Conservation (phyloP, 1,140 invertebrate species). For the Formica selysi region DNA sequence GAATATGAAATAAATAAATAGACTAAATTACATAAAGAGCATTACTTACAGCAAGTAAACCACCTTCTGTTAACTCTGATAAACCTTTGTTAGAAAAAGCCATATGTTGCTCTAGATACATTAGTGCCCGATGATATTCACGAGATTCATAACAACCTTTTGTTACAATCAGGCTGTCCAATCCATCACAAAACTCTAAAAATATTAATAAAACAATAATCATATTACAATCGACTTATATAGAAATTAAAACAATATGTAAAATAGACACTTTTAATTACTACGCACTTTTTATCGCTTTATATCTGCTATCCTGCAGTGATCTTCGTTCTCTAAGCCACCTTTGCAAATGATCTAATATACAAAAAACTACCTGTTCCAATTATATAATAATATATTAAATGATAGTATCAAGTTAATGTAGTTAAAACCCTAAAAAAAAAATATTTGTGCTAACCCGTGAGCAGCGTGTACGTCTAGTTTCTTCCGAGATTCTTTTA, state of each 20-base stretch:
- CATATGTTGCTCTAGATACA: slow-evolving; percentile 92
- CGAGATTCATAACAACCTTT: slow-evolving; percentile 90
- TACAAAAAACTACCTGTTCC: slow-evolving; percentile 88
- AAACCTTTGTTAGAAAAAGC: slow-evolving; percentile 87
- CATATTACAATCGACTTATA: slow-evolving; percentile 4
- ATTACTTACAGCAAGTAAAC: slow-evolving; percentile 80
- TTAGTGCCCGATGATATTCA: slow-evolving; percentile 91
- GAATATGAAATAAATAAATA: neutral
- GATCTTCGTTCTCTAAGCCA: slow-evolving; percentile 90
- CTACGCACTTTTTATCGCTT: slow-evolving; percentile 75
- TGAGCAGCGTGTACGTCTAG: slow-evolving; percentile 82
- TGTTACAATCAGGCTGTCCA: slow-evolving; percentile 90
- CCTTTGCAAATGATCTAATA: slow-evolving; percentile 91
- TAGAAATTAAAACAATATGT: slow-evolving; percentile 16
- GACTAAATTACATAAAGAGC: slow-evolving; percentile 2
- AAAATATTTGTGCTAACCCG: slow-evolving; percentile 73
- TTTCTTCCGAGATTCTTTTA: slow-evolving; percentile 83
- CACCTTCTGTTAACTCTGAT: slow-evolving; percentile 87
- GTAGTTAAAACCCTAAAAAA: neutral
- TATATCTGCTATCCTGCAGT: slow-evolving; percentile 79
- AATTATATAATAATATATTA: slow-evolving; percentile 42
- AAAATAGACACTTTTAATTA: neutral
- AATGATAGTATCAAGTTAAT: neutral
- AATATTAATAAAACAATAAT: slow-evolving; percentile 67
- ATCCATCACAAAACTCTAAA: slow-evolving; percentile 87